Base-by-base conservation (phyloP, 2,113 vertebrate genomes). In the Corythornis cristatus region DNA sequence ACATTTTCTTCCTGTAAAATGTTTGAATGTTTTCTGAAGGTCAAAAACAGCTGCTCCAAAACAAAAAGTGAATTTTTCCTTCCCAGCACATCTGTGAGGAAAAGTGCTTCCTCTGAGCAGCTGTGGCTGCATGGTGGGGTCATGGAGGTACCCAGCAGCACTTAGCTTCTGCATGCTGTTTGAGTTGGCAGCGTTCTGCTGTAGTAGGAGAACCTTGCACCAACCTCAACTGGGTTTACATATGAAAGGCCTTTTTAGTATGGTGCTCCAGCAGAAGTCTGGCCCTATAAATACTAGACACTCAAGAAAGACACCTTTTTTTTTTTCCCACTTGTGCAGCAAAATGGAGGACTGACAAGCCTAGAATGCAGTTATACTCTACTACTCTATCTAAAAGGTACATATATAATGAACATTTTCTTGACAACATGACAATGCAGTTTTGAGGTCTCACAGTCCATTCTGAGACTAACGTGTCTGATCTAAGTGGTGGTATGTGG, bases 251-350 rank as follows among this genome's bases (percentile, higher is more conserved):
- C 21, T 31, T 51, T 64, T 62, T 45, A n/a, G 42, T 10, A 11
- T 23, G 15, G 45, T 25, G 12, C 7, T 53, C 28, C 23, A 42
- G 6, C 25, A 45, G 12, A 72, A 70, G 29, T 62, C 75, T 66
- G 89, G 40, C 8, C 35, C 57, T 43, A 12, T 9, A 60, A 85
- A 29, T 18, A 65, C 51, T 6, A 77, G 17, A 26, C 7, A 28
- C 15, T 19, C 9, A 53, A 51, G 48, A 60, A 87, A 82, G 40
- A 2, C 19, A 5, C 5, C 8, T 2, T 25, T 31, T 33, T 25
- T 6, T 2, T 3, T 7, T 7, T 3, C 11, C 9, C 3, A 20
- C 3, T 25, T 40, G 2, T 31, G 42, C 51, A 50, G 12, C 61
- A 65, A 53, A 86, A 11, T 8, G 6, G 8, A 75, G 9, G 26